Evolutionary conservation across 2,797 vertebrate species (phyloP).

Genomic region (Eulemur coronatus): DNA sequence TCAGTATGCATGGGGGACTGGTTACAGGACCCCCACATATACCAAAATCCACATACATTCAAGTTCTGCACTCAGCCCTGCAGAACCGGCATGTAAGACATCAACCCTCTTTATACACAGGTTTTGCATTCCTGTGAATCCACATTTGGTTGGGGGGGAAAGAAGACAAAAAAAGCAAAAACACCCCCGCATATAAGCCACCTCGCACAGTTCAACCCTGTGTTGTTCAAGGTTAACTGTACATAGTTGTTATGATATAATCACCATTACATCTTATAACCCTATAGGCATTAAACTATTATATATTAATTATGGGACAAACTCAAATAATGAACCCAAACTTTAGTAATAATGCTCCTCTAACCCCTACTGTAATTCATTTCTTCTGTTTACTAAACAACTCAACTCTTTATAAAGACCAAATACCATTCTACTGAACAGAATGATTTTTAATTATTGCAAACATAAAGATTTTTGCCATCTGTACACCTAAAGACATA

Average conservation of each 20-base stretch:
- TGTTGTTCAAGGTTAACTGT: neutral
- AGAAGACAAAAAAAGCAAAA: too few species aligned
- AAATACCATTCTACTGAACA: conserved; percentile 29
- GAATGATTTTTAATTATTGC: conserved; percentile 36
- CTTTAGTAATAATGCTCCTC: neutral
- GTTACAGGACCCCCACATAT: neutral
- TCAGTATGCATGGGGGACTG: neutral
- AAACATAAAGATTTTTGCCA: conserved; percentile 35
- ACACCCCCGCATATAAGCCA: neutral
- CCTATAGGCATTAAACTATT: neutral
- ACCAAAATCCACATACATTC: neutral
- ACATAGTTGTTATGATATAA: neutral
- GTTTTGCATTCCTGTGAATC: neutral
- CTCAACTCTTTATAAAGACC: neutral
- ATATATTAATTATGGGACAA: conserved; percentile 30
- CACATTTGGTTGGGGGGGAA: neutral
- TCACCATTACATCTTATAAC: conserved; percentile 19
- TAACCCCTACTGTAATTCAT: neutral
- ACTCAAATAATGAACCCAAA: conserved; percentile 31
- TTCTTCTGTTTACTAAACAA: conserved; percentile 33
- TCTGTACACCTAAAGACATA: conserved; percentile 1
- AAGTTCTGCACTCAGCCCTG: neutral
- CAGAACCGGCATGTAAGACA: neutral
- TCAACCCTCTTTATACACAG: neutral
- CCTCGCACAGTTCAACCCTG: neutral